phyloP scores from a whole-genome alignment of 2,113 vertebrate species.

The Puntigrus tetrazona region DNA sequence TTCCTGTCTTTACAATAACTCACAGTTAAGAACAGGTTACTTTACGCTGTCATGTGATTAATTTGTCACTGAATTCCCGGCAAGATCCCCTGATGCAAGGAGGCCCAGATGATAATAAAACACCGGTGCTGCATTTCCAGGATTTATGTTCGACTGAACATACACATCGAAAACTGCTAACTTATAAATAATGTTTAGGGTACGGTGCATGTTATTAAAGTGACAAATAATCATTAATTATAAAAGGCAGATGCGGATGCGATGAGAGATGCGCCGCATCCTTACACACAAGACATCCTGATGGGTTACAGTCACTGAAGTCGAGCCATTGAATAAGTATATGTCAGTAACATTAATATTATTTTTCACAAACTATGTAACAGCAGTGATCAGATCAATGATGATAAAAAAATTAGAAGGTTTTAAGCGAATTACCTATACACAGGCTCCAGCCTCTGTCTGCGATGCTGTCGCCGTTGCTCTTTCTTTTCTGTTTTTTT shows the following conservation, averaged over 20 bases:
- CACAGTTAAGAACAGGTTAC: neutral
- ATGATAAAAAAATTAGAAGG: constrained; percentile 1
- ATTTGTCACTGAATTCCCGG: neutral
- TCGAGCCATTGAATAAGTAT: neutral
- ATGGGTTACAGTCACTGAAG: neutral
- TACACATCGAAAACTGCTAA: neutral
- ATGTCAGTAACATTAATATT: neutral
- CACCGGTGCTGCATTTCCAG: neutral
- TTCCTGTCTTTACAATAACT: neutral
- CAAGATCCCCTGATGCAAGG: neutral
- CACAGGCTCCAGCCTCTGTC: constrained; percentile 36
- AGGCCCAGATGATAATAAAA: constrained; percentile 18
- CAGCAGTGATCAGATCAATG: neutral
- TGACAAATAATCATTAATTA: neutral
- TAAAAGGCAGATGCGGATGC: neutral
- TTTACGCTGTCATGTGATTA: neutral
- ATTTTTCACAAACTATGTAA: neutral
- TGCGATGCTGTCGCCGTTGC: constrained; percentile 9
- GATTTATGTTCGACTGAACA: neutral
- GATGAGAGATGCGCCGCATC: neutral
- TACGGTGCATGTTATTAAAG: neutral
- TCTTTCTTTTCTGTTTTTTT: constrained; percentile 10
- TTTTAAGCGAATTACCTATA: constrained; percentile 42
- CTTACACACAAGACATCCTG: neutral
- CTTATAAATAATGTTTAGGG: neutral